Conservation (phyloP, 2,797 vertebrate genomes). For the Tarsius wallacei region DNA sequence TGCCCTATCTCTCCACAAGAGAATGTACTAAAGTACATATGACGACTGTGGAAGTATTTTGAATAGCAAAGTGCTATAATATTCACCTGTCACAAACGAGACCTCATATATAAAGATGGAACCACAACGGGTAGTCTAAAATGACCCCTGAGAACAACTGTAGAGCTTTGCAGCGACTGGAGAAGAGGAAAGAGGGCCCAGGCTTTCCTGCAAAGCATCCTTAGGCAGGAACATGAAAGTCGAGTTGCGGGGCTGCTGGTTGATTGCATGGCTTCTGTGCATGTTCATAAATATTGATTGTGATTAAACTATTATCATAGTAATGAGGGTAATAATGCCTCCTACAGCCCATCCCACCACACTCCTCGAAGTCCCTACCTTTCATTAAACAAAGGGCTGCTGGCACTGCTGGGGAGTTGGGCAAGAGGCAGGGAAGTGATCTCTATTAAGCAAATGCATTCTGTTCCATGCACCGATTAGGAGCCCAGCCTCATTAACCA, state of each 20-base stretch:
- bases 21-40: neutral
- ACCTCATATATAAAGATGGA: neutral
- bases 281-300: constrained; percentile 79
- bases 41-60: neutral
- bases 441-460: constrained; percentile 75
- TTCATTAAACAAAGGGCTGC: constrained; percentile 68
- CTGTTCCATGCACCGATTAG: constrained; percentile 62
- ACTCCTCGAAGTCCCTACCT: constrained; percentile 46
- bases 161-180: neutral
- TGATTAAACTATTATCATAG: constrained; percentile 82
- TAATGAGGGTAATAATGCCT: constrained; percentile 73
- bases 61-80: neutral
- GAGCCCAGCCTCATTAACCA: constrained; percentile 58
- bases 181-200: neutral
- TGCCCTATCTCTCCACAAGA: neutral
- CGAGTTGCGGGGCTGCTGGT: neutral
- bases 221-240: neutral
- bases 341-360: constrained; percentile 54
- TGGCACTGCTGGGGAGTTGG: constrained; percentile 42
- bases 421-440: constrained; percentile 75
- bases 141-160: neutral
- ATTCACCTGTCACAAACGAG: neutral
- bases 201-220: neutral
- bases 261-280: constrained; percentile 55
- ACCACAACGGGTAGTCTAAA: neutral